These are phyloP conservation scores for Lamproptera curius DNA, from an alignment of 2,888 invertebrate species.

Conservation along the genomic window DNA sequence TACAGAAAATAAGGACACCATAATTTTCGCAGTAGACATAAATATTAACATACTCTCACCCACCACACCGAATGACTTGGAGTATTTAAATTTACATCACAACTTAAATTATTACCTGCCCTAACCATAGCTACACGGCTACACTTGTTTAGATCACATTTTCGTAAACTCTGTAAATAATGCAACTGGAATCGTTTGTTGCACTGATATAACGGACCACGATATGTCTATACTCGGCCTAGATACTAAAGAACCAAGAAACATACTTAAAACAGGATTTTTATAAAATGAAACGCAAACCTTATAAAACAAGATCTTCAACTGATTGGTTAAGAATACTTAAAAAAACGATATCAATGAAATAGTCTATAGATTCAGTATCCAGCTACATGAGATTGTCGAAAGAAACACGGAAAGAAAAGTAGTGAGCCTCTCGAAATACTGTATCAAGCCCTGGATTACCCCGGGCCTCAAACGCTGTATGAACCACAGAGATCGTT, in stretches of 20 bases:
- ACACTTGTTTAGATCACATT: neutral
- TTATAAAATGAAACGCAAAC: neutral
- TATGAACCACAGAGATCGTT: slow-evolving; percentile 16
- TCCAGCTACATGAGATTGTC: neutral
- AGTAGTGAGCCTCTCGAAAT: no score
- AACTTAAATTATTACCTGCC: neutral
- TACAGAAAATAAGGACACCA: neutral
- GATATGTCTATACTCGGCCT: neutral
- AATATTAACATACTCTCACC: no score
- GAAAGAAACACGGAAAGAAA: neutral
- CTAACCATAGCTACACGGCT: neutral
- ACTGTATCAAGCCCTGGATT: neutral
- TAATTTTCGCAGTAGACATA: neutral
- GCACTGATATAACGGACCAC: neutral
- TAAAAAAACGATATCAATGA: neutral
- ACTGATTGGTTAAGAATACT: neutral
- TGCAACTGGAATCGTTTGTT: neutral
- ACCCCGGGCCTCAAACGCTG: slow-evolving; percentile 18
- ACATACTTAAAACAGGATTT: neutral
- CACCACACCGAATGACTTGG: no score
- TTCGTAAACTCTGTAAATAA: neutral
- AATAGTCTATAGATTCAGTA: neutral
- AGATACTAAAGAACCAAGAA: neutral
- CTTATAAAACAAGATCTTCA: neutral
- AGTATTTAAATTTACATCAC: no score